These are phyloP conservation scores for Gadus chalcogrammus DNA, from an alignment of 2,113 vertebrate genomes.

Conservation along the genomic window DNA sequence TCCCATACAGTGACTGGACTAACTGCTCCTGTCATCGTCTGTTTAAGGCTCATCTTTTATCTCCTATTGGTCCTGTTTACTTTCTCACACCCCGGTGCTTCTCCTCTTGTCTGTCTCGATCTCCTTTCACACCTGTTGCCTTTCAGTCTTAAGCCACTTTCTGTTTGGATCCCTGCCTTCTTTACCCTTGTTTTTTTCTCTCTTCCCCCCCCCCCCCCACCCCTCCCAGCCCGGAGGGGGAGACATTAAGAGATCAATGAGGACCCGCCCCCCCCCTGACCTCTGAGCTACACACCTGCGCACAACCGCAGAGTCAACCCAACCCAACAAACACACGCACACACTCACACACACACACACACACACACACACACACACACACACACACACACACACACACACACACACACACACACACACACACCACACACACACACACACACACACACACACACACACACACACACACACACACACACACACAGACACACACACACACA, in stretches of 20 bases:
- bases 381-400: slow-evolving; percentile 4
- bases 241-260: slow-evolving; percentile 74
- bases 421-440: too few species aligned
- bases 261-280: slow-evolving; percentile 60
- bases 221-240: slow-evolving; percentile 37
- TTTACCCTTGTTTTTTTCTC: slow-evolving; percentile 6
- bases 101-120: not conserved
- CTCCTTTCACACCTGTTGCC: slow-evolving; percentile 36
- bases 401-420: slow-evolving; percentile 5
- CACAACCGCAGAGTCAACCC: slow-evolving; percentile 18
- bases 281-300: slow-evolving; percentile 72
- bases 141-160: not conserved
- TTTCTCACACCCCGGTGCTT: not conserved
- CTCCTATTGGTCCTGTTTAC: slow-evolving; percentile 15
- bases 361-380: slow-evolving; percentile 15
- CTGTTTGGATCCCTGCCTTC: slow-evolving; percentile 30
- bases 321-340: slow-evolving; percentile 14
- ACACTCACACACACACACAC: slow-evolving; percentile 32
- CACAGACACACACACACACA: too few species aligned
- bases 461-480: too few species aligned
- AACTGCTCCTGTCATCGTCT: too few species aligned
- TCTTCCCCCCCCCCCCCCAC: slow-evolving; percentile 16
- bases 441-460: too few species aligned
- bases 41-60: slow-evolving; percentile 21
- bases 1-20: slow-evolving; percentile 5